Evolutionary conservation across 2,113 vertebrate species (phyloP).

Genomic region (Cyanoliseus patagonus): DNA sequence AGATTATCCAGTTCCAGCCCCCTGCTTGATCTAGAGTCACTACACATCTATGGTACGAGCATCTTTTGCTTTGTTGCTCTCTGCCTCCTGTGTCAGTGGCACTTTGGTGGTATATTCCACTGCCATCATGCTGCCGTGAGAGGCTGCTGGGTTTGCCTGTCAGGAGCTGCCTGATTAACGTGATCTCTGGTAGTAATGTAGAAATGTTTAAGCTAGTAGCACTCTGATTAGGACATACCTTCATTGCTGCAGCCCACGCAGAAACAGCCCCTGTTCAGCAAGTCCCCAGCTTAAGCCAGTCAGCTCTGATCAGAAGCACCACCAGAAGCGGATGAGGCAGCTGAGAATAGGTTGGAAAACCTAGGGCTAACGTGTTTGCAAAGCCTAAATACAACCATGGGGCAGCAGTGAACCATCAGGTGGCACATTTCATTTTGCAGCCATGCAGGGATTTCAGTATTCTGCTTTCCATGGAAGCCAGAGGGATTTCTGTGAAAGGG

Average conservation of each 20-base stretch:
- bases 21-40: background rate
- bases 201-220: background rate
- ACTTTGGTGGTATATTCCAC: background rate
- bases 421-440: background rate
- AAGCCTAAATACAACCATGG: background rate
- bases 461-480: background rate
- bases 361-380: background rate
- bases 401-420: background rate
- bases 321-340: background rate
- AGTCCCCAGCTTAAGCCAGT: background rate
- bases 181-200: background rate
- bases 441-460: background rate
- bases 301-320: background rate
- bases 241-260: background rate
- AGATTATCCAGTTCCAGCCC: background rate
- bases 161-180: rapidly evolving
- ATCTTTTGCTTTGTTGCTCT: background rate
- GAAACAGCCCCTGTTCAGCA: background rate
- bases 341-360: background rate
- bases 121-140: background rate
- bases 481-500: background rate
- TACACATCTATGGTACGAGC: background rate
- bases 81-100: background rate
- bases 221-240: background rate
- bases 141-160: background rate